Percentiles rank a stretch among this genome's conserved stretches.
Conservation (phyloP, 2,888 invertebrate species). For the Cerceris rybyensis region DNA sequence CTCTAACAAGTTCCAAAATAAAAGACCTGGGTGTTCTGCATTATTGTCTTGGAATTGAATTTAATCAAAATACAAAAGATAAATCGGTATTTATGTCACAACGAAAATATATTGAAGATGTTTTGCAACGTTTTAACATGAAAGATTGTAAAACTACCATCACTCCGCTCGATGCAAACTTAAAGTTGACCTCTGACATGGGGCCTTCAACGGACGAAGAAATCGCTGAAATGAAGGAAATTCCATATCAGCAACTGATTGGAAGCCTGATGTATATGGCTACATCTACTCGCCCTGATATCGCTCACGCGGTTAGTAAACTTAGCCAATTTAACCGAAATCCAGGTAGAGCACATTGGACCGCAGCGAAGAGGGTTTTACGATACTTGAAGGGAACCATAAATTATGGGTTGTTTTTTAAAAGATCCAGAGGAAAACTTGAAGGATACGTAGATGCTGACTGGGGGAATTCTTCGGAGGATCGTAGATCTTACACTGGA, state of each 20-base stretch:
- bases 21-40: conserved; percentile 10
- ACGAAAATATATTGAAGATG: conserved; percentile 1
- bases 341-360: not conserved
- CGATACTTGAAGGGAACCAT: not conserved
- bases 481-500: too few relatives aligned
- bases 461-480: too few relatives aligned
- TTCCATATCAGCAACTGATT: not conserved
- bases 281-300: not conserved
- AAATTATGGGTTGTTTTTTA: not conserved
- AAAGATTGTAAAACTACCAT: not conserved
- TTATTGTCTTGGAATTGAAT: conserved; percentile 26
- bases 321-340: not conserved
- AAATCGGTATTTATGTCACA: conserved; percentile 2
- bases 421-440: not conserved
- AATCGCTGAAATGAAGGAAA: not conserved
- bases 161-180: conserved; percentile 9
- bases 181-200: not conserved
- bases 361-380: not conserved
- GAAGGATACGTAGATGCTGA: not conserved
- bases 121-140: conserved; percentile 5
- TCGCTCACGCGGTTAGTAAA: too few relatives aligned
- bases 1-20: not conserved
- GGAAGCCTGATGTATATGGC: not conserved
- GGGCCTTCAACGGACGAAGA: not conserved
- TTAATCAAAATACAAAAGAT: not conserved